Conservation (phyloP, 2,888 invertebrate genomes). For the Abrostola triplasia region DNA sequence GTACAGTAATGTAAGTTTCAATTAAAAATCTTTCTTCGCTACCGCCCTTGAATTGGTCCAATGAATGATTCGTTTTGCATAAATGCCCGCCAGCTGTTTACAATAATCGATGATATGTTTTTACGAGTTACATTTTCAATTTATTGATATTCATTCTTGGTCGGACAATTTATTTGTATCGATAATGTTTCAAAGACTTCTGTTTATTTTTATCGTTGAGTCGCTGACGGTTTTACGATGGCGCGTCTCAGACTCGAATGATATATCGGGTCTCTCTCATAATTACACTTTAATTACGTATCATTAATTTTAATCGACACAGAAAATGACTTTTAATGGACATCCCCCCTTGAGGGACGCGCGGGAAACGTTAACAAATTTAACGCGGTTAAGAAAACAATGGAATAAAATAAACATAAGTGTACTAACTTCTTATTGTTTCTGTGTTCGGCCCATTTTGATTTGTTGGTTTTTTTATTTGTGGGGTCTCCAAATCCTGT, state of each 20-base stretch:
- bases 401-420: constrained; percentile 68
- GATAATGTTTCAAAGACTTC: constrained; percentile 82
- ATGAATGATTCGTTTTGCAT: constrained; percentile 82
- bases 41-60: constrained; percentile 83
- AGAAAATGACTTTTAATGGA: constrained; percentile 46
- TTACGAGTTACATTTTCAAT: constrained; percentile 85
- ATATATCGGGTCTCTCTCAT: constrained; percentile 63
- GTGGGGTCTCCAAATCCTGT: constrained; percentile 78
- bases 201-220: constrained; percentile 78
- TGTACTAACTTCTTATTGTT: constrained; percentile 75
- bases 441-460: constrained; percentile 71
- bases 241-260: constrained; percentile 62
- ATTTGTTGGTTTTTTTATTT: constrained; percentile 74
- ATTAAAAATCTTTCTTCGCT: constrained; percentile 79
- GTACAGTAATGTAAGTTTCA: constrained; percentile 68
- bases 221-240: constrained; percentile 75
- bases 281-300: constrained; percentile 70
- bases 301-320: constrained; percentile 56
- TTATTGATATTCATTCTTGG: constrained; percentile 84
- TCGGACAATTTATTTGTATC: constrained; percentile 85
- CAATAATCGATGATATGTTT: constrained; percentile 87
- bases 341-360: constrained; percentile 42
- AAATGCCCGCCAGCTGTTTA: constrained; percentile 87
- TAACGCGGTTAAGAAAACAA: constrained; percentile 62
- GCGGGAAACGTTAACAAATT: constrained; percentile 56